These are phyloP conservation scores for Dendroctonus valens DNA, from an alignment of 1,140 invertebrate species.

Conservation along the genomic window DNA sequence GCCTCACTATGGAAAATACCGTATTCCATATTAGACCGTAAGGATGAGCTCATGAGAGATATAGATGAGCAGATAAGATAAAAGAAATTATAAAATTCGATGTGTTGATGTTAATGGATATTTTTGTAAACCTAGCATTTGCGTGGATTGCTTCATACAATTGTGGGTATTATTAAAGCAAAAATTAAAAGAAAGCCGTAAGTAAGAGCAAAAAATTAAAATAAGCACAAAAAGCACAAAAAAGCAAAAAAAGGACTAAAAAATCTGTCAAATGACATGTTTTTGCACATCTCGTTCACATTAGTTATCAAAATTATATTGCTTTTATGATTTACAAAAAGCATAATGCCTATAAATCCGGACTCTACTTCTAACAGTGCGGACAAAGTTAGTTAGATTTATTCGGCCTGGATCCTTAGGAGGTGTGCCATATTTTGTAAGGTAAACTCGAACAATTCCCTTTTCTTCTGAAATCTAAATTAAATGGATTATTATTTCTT, in stretches of 20 bases:
- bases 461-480: too few relatives aligned
- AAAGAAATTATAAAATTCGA: neutral
- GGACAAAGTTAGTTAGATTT: too few relatives aligned
- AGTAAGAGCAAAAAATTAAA: conserved; percentile 2
- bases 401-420: too few relatives aligned
- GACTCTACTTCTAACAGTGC: conserved; percentile 3
- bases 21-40: neutral
- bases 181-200: neutral
- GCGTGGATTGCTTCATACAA: neutral
- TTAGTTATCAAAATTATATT: neutral
- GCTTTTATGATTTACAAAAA: conserved; percentile 3
- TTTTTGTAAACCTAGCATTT: too few relatives aligned
- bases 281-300: too few relatives aligned
- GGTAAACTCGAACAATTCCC: too few relatives aligned
- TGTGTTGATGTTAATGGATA: neutral
- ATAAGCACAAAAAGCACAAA: conserved; percentile 1
- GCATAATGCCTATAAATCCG: conserved; percentile 5
- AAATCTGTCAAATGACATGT: too few relatives aligned
- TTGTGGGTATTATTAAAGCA: neutral
- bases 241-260: too few relatives aligned
- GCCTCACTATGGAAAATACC: neutral
- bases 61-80: neutral
- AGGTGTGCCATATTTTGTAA: too few relatives aligned
- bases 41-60: neutral
- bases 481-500: too few relatives aligned